These are phyloP conservation scores for Gymnogyps californianus DNA, from an alignment of 2,113 vertebrate species.

Conservation along the genomic window DNA sequence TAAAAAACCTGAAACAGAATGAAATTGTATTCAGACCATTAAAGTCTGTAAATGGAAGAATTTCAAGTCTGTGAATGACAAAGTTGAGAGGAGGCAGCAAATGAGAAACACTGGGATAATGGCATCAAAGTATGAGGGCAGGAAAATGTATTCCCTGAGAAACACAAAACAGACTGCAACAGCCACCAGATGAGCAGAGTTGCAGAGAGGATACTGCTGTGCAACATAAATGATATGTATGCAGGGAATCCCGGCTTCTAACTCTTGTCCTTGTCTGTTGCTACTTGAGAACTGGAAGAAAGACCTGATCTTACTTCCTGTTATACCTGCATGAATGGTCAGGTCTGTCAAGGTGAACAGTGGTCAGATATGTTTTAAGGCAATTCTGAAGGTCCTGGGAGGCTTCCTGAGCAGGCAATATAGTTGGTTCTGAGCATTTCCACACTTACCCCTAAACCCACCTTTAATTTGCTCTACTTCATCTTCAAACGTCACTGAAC, in stretches of 20 bases:
- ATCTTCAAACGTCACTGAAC: constrained; percentile 96
- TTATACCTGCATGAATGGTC: not conserved
- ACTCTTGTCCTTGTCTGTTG: not conserved
- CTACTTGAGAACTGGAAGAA: not conserved
- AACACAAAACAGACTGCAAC: not conserved
- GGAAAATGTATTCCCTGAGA: not conserved
- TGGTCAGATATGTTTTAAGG: not conserved
- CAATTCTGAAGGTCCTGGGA: not conserved
- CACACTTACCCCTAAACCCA: constrained; percentile 51
- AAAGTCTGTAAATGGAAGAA: not conserved
- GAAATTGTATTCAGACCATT: not conserved
- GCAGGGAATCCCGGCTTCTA: not conserved
- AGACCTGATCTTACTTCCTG: not conserved
- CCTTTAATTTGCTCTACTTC: constrained; percentile 91
- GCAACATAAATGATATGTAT: not conserved
- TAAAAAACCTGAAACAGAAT: not conserved
- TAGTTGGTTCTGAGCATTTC: not conserved
- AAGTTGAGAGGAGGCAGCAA: not conserved
- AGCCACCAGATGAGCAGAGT: not conserved
- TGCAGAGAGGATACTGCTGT: not conserved
- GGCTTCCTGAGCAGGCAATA: not conserved
- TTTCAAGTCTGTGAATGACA: not conserved
- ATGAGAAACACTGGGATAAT: not conserved
- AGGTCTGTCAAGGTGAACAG: not conserved
- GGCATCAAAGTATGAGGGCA: not conserved